phyloP scores from a whole-genome alignment of 2,113 vertebrate species.

The Pelecanoides urinatrix region DNA sequence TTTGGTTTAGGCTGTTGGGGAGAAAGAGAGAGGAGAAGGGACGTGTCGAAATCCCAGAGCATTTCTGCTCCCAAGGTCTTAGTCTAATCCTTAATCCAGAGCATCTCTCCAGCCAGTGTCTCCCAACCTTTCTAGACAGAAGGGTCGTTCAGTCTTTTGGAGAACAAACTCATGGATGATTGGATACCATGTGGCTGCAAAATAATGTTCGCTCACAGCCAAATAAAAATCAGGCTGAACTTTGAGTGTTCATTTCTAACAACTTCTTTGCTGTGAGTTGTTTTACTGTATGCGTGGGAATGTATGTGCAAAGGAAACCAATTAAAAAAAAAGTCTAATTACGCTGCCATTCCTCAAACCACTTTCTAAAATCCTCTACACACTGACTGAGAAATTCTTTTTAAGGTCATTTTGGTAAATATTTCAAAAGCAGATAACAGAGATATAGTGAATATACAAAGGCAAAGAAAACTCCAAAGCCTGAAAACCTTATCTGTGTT shows the following conservation, averaged over 20 bases:
- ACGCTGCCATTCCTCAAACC: background rate
- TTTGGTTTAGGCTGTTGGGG: background rate
- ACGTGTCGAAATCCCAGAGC: background rate
- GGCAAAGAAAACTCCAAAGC: background rate
- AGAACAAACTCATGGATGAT: background rate
- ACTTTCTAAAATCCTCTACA: background rate
- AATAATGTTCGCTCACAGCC: background rate
- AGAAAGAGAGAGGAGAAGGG: background rate
- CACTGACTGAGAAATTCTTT: background rate
- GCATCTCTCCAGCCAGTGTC: background rate
- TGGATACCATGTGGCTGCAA: background rate
- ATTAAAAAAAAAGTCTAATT: background rate
- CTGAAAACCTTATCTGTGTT: background rate
- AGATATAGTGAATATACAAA: background rate
- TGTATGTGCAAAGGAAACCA: background rate
- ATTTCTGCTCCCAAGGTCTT: background rate
- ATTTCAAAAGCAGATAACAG: background rate
- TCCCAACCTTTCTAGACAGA: background rate
- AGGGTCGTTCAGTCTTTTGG: background rate
- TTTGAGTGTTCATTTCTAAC: background rate
- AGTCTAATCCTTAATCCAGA: background rate
- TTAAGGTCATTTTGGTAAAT: background rate
- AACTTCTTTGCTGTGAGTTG: background rate
- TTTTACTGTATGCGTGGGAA: background rate
- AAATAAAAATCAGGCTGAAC: background rate